Conservation (phyloP, 64 coral and sea anemone species). For the Montipora sp. region DNA sequence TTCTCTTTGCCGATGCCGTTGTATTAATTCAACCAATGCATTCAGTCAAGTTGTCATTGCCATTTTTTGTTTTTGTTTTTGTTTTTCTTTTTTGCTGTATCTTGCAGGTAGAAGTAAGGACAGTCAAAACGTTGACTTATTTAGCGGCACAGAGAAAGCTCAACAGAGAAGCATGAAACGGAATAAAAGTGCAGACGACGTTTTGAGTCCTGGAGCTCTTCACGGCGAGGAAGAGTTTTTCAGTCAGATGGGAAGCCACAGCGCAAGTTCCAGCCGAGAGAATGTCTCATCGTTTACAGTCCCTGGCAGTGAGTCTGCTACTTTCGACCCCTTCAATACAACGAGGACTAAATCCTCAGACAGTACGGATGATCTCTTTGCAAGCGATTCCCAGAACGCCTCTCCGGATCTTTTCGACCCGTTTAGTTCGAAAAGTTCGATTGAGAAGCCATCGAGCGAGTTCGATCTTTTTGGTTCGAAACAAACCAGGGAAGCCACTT, state of each 20-base stretch:
- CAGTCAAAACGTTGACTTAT: slow-evolving; percentile 89
- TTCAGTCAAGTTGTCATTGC: too few relatives aligned
- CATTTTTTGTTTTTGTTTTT: background rate
- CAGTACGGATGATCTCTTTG: background rate
- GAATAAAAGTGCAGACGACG: slow-evolving; percentile 93
- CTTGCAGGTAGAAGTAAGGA: slow-evolving; percentile 41
- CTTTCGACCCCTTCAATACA: slow-evolving; percentile 65
- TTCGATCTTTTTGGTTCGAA: slow-evolving; percentile 74
- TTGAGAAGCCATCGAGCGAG: slow-evolving; percentile 9
- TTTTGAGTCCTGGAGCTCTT: slow-evolving; percentile 51
- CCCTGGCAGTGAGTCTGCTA: slow-evolving; percentile 26
- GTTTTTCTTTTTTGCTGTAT: background rate
- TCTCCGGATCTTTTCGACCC: slow-evolving; percentile 51
- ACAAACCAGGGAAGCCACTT: background rate
- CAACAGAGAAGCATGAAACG: slow-evolving; percentile 55
- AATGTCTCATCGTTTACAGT: slow-evolving; percentile 68
- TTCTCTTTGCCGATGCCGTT: too few relatives aligned
- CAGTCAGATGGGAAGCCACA: slow-evolving; percentile 74
- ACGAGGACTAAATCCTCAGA: slow-evolving; percentile 34
- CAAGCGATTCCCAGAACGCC: background rate
- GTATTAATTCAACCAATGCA: too few relatives aligned
- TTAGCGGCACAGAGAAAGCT: slow-evolving; percentile 68
- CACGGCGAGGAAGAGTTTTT: slow-evolving; percentile 90
- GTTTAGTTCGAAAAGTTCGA: slow-evolving; percentile 21
- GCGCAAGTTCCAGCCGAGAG: slow-evolving; percentile 77